Conservation (phyloP, 2,797 vertebrate genomes). For the Sebastolobus altivelis region DNA sequence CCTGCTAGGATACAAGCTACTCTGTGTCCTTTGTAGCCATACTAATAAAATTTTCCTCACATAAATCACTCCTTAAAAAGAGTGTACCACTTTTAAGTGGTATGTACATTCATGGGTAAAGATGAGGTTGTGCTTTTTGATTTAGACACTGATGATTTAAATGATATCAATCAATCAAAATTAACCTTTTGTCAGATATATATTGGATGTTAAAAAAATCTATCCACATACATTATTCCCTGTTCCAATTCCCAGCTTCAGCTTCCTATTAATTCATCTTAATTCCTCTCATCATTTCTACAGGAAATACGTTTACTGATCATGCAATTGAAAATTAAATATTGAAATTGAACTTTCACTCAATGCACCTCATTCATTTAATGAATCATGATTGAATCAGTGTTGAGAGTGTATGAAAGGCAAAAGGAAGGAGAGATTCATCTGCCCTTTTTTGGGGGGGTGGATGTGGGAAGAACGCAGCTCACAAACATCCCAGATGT, state of each 20-base stretch:
- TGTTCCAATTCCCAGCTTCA: not conserved
- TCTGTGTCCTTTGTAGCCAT: not conserved
- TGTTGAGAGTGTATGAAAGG: conserved; percentile 8
- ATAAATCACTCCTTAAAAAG: conserved; percentile 22
- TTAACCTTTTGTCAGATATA: not conserved
- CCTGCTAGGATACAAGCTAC: conserved; percentile 33
- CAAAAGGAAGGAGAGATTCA: conserved; percentile 21
- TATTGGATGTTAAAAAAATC: not conserved
- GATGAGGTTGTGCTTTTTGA: not conserved
- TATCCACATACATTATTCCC: not conserved
- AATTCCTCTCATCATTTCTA: not conserved
- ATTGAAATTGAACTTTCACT: not conserved
- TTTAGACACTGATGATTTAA: not conserved
- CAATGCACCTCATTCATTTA: not conserved
- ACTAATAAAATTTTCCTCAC: conserved; percentile 12
- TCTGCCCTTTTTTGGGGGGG: not conserved
- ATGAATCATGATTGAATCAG: conserved; percentile 16
- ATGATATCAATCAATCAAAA: not conserved
- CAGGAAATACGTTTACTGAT: not conserved
- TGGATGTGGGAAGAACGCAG: not conserved
- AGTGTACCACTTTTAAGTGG: not conserved
- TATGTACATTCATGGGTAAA: not conserved
- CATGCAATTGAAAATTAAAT: not conserved
- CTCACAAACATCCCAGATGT: conserved; percentile 9
- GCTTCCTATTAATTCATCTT: not conserved